Percentiles rank a stretch among this genome's conserved stretches.
Conservation (phyloP, 2,888 invertebrate species). For the Resseliella maxima region DNA sequence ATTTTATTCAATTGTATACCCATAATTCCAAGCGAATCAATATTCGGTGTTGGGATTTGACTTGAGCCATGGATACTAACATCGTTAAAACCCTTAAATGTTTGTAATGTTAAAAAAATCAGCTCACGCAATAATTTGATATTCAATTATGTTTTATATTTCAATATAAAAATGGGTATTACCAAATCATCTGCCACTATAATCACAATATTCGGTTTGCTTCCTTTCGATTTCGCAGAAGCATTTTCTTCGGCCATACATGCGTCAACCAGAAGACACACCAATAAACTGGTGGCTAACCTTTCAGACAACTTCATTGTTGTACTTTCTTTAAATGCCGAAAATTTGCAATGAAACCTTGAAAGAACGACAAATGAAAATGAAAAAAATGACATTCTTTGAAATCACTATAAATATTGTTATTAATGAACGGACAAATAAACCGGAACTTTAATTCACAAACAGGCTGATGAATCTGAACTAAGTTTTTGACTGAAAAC, state of each 20-base stretch:
- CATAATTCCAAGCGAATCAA: conserved; percentile 86
- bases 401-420: neutral
- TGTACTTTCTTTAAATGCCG: neutral
- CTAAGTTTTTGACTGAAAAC: neutral
- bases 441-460: neutral
- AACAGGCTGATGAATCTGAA: neutral
- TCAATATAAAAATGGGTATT: conserved; percentile 63
- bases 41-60: conserved; percentile 90
- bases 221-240: neutral
- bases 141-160: conserved; percentile 8
- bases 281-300: neutral
- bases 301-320: neutral
- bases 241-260: neutral
- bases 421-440: neutral
- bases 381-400: neutral
- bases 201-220: conserved; percentile 76
- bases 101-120: neutral
- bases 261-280: neutral
- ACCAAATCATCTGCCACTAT: conserved; percentile 88
- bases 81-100: conserved; percentile 88
- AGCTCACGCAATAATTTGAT: neutral
- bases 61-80: conserved; percentile 89
- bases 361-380: neutral
- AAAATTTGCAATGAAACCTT: neutral
- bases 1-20: conserved; percentile 83